phyloP scores from a whole-genome alignment of 2,797 vertebrate species.

The Gephyroberyx darwinii region DNA sequence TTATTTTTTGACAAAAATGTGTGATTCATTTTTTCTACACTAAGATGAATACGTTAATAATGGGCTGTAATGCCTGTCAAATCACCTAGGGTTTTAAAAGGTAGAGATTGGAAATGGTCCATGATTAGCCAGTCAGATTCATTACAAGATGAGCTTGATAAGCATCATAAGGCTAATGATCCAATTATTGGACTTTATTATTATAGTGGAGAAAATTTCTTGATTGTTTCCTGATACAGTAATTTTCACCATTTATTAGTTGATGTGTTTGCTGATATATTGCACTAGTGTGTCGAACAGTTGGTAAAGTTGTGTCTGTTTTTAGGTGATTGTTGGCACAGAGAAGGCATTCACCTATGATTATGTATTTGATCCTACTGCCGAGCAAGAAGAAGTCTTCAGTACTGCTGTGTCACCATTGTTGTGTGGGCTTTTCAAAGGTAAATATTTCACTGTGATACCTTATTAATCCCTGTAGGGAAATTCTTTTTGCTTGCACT shows the following conservation, averaged over 20 bases:
- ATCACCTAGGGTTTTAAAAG: too few species aligned
- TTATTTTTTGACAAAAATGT: too few species aligned
- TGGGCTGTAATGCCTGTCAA: too few species aligned
- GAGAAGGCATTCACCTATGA: constrained; percentile 96
- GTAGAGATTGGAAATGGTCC: too few species aligned
- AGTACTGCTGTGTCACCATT: constrained; percentile 85
- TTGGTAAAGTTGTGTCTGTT: constrained; percentile 20
- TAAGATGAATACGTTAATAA: too few species aligned
- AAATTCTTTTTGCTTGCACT: background rate
- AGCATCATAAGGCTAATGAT: too few species aligned
- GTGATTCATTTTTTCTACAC: too few species aligned
- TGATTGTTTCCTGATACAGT: too few species aligned
- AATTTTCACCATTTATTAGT: background rate
- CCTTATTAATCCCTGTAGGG: background rate
- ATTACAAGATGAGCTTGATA: too few species aligned
- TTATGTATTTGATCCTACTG: constrained; percentile 90
- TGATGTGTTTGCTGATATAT: background rate
- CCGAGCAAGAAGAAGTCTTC: constrained; percentile 96
- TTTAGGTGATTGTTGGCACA: constrained; percentile 89
- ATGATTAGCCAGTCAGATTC: too few species aligned
- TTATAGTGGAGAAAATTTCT: too few species aligned
- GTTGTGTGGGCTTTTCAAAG: constrained; percentile 91
- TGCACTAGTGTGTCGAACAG: background rate
- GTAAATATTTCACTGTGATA: constrained; percentile 65
- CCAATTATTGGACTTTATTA: too few species aligned